Evolutionary conservation across 2,113 vertebrate species (phyloP), one percentile per base, ranked within the genome.

Genomic region (Pagrus major): DNA sequence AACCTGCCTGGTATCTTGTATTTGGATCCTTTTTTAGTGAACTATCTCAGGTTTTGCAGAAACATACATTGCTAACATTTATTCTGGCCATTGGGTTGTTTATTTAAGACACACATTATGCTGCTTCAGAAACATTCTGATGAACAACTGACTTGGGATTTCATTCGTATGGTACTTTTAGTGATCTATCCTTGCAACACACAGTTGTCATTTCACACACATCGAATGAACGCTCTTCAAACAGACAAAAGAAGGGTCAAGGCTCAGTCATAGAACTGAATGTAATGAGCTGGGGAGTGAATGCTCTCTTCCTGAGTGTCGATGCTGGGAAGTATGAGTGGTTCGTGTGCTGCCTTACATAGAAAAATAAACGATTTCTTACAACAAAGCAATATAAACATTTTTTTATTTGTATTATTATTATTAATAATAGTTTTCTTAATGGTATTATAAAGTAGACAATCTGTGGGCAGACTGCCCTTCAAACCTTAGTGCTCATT

Each of bases 401-500:
- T 29, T 25, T 3, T 16, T 54, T 9, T 27, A 54, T 20, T n/a
- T 64, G 9, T 2, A 20, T 20, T 46, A 18, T 18, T 18, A 16
- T 25, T 14, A 2, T n/a, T n/a, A 2, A 29, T n/a, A 2, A 29
- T 27, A 15, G 44, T 59, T 21, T 76, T 20, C 1, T 47, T 0
- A 21, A 59, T 59, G 8, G 14, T 47, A 29, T 46, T 56, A 65
- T 16, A 65, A 23, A 66, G 23, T 14, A 59, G 5, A 59, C 54
- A 47, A 68, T 78, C 23, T 67, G 71, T 63, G 60, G 58, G 60
- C 56, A 73, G 73, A 81, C 49, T 54, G 77, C 65, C 78, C 86
- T 86, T 92, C 61, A 79, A 54, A 78, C 74, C 73, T 51, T 60
- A 42, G 80, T 69, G 71, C 63, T 84, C 55, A 15, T 80, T 77